phyloP scores from a whole-genome alignment of 2,113 vertebrate genomes.

The Odobenus rosmarus region DNA sequence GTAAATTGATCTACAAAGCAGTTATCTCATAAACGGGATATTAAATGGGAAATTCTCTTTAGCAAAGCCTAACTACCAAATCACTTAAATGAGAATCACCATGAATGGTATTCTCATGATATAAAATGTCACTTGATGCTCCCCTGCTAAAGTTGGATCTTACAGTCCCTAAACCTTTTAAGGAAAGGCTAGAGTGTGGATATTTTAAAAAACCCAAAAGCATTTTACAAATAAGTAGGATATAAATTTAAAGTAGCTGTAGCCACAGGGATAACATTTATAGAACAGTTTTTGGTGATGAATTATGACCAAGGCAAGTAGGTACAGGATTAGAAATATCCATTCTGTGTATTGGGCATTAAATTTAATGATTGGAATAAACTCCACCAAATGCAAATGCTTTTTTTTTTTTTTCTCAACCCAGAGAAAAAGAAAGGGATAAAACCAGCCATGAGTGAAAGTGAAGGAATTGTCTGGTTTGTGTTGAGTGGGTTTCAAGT shows the following conservation, averaged over 20 bases:
- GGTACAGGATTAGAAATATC: slow-evolving; percentile 21
- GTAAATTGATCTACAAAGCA: not conserved
- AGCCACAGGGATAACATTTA: not conserved
- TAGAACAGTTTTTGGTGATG: not conserved
- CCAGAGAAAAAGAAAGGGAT: not conserved
- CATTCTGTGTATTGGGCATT: not conserved
- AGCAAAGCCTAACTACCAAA: slow-evolving; percentile 73
- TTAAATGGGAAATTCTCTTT: slow-evolving; percentile 29
- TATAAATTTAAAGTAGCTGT: not conserved
- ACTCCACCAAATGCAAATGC: slow-evolving; percentile 20
- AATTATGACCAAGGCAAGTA: slow-evolving; percentile 17
- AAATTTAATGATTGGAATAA: slow-evolving; percentile 43
- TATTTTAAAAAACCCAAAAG: slow-evolving; percentile 29
- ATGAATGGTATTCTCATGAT: slow-evolving; percentile 71
- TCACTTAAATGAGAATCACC: slow-evolving; percentile 75
- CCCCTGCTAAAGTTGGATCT: slow-evolving; percentile 63
- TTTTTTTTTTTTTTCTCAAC: not conserved
- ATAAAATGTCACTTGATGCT: slow-evolving; percentile 2
- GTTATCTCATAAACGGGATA: not conserved
- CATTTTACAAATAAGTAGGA: slow-evolving; percentile 2
- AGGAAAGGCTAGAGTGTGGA: slow-evolving; percentile 39
- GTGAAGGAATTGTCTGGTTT: not conserved
- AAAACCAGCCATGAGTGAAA: slow-evolving; percentile 47
- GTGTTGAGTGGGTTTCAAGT: slow-evolving; percentile 4
- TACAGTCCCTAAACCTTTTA: slow-evolving; percentile 52